phyloP scores from a whole-genome alignment of 2,797 vertebrate genomes.

The Luscinia megarhynchos region DNA sequence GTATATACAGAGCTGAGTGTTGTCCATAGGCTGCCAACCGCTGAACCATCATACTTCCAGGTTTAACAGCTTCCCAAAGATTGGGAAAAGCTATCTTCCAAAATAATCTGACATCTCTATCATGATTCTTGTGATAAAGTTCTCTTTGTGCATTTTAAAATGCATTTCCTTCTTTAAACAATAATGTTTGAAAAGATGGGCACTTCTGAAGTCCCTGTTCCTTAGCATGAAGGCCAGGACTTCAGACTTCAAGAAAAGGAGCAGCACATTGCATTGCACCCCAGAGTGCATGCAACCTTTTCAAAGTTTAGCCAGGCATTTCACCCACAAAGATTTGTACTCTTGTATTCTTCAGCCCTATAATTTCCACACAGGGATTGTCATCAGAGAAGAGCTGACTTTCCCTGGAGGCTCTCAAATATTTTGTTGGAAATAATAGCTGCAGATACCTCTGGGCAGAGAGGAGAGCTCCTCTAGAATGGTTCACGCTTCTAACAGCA shows the following conservation, averaged over 20 bases:
- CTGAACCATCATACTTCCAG: background rate
- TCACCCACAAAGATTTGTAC: background rate
- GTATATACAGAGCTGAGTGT: background rate
- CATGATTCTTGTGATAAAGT: background rate
- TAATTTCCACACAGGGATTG: background rate
- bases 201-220: background rate
- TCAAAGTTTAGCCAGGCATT: background rate
- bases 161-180: background rate
- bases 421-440: background rate
- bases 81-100: background rate
- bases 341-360: background rate
- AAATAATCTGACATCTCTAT: background rate
- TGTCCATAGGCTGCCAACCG: background rate
- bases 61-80: background rate
- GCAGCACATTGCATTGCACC: fast-evolving
- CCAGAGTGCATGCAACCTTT: background rate
- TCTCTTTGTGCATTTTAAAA: background rate
- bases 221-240: background rate
- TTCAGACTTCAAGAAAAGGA: background rate
- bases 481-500: background rate
- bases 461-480: background rate
- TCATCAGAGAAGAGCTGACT: background rate
- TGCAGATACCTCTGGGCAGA: background rate
- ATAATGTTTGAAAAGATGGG: background rate
- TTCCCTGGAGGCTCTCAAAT: background rate